These are phyloP conservation scores for Neopelma chrysocephalum DNA, from an alignment of 2,797 vertebrate genomes.

Conservation along the genomic window DNA sequence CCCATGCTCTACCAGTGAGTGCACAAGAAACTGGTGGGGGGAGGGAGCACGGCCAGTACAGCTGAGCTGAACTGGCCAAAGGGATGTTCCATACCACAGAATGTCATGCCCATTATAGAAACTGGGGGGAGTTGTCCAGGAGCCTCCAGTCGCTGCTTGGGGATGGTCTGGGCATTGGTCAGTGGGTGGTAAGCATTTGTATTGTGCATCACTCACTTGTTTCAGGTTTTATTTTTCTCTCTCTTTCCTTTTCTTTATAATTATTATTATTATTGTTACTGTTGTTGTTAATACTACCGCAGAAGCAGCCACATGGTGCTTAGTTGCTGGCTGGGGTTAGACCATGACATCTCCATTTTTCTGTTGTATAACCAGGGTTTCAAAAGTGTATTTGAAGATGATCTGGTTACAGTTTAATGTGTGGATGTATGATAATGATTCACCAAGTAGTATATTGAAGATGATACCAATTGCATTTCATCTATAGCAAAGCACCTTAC, in stretches of 20 bases:
- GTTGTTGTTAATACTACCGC: background rate
- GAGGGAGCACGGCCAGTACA: background rate
- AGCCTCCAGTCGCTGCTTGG: background rate
- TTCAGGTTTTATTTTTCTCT: background rate
- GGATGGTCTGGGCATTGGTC: background rate
- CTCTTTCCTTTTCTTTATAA: background rate
- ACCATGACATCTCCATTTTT: background rate
- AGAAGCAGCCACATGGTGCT: background rate
- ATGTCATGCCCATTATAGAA: accelerated
- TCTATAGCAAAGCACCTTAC: background rate
- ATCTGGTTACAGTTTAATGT: background rate
- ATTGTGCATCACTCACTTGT: background rate
- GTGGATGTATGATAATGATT: background rate
- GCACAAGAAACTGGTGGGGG: background rate
- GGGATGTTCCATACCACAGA: background rate
- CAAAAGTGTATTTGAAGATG: background rate
- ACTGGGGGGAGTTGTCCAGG: background rate
- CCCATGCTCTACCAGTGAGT: background rate
- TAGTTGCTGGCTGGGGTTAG: background rate
- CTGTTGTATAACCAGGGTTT: background rate
- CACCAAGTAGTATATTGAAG: background rate
- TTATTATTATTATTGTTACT: background rate
- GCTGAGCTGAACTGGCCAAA: background rate
- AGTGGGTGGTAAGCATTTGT: background rate
- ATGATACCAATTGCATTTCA: background rate